Evolutionary conservation across 2,888 invertebrate species (phyloP).

Genomic region (Petrolisthes manimaculis): DNA sequence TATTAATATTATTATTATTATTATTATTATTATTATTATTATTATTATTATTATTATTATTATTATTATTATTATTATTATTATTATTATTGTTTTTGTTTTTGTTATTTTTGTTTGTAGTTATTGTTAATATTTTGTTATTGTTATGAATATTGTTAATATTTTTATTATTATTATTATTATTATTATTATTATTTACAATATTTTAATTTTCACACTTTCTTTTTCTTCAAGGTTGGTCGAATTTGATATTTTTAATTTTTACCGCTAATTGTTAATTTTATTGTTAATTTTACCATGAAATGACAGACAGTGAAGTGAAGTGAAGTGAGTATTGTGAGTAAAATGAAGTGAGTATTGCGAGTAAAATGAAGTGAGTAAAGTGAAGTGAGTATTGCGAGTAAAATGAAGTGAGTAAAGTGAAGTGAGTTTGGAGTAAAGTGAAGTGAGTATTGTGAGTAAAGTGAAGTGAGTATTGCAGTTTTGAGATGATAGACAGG

Average conservation of each 20-base stretch:
- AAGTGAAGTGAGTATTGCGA: too few relatives aligned
- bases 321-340: too few relatives aligned
- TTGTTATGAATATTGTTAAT: not conserved
- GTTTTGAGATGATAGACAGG: too few relatives aligned
- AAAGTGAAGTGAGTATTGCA: too few relatives aligned
- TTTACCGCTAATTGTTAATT: not conserved
- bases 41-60: not conserved
- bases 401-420: not conserved
- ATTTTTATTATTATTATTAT: not conserved
- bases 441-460: not conserved
- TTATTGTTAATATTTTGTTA: not conserved
- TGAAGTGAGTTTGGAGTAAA: not conserved
- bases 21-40: constrained; percentile 4
- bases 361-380: too few relatives aligned
- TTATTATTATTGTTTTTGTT: not conserved
- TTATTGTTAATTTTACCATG: not conserved
- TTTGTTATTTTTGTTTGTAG: constrained; percentile 2
- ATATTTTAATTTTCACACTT: not conserved
- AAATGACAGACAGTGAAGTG: too few relatives aligned
- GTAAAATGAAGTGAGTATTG: too few relatives aligned
- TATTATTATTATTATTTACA: constrained; percentile 15
- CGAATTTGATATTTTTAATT: not conserved
- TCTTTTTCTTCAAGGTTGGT: not conserved
- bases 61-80: constrained; percentile 8
- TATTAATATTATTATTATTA: not conserved